These are phyloP conservation scores for Stegodyphus dumicola DNA, from an alignment of 1,140 invertebrate species.

Conservation along the genomic window DNA sequence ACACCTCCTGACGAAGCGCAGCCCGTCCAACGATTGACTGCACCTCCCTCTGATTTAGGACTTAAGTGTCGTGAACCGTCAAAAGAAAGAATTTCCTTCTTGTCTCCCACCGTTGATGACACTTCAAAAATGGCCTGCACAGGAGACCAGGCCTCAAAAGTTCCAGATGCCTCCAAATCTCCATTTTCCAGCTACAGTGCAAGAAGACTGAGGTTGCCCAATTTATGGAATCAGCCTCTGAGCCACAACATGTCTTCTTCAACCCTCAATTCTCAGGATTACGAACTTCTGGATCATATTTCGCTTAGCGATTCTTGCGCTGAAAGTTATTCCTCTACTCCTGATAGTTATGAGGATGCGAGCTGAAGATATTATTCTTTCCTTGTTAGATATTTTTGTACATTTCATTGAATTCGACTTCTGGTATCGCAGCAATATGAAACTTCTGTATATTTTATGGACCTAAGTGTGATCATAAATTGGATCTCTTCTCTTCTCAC, in stretches of 20 bases:
- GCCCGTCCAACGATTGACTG: background rate
- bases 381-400: constrained; percentile 40
- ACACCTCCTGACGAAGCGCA: background rate
- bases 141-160: background rate
- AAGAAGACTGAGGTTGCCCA: constrained; percentile 14
- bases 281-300: constrained; percentile 65
- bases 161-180: constrained; percentile 16
- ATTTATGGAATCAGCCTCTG: constrained; percentile 48
- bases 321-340: constrained; percentile 67
- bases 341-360: constrained; percentile 52
- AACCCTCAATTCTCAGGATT: constrained; percentile 61
- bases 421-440: background rate
- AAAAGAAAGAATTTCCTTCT: constrained; percentile 52
- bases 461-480: background rate
- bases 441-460: background rate
- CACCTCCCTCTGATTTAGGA: constrained; percentile 26
- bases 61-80: constrained; percentile 36
- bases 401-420: constrained; percentile 8
- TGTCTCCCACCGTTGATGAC: constrained; percentile 3
- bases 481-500: no score
- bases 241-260: constrained; percentile 52
- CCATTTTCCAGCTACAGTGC: constrained; percentile 38
- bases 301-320: constrained; percentile 68
- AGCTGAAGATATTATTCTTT: constrained; percentile 12
- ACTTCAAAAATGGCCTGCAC: constrained; percentile 5